Conservation (phyloP, 1,140 invertebrate species). For the Acyrthosiphon pisum region DNA sequence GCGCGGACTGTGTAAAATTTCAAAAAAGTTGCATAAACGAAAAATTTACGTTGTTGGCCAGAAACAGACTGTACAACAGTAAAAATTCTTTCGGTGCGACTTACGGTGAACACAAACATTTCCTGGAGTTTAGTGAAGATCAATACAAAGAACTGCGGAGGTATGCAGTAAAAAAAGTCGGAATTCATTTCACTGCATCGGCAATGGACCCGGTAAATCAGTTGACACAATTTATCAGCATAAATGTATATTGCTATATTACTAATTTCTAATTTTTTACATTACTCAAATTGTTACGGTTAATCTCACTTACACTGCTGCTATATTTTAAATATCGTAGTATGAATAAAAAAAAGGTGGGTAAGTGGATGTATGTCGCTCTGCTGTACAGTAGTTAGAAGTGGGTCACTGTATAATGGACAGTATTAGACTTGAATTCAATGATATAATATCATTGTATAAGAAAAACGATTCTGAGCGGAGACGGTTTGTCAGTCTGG, state of each 20-base stretch:
- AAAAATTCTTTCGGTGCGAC: slow-evolving; percentile 77
- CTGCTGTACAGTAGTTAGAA: too few relatives aligned
- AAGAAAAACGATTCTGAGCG: too few relatives aligned
- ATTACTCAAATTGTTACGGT: not conserved
- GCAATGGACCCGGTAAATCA: slow-evolving; percentile 76
- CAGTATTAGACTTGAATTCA: too few relatives aligned
- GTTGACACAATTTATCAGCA: not conserved
- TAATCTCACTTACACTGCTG: not conserved
- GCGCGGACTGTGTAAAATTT: slow-evolving; percentile 84
- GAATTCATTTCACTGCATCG: slow-evolving; percentile 76
- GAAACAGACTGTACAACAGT: slow-evolving; percentile 70
- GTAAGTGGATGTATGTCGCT: too few relatives aligned
- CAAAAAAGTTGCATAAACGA: slow-evolving; percentile 76
- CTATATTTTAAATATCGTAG: not conserved
- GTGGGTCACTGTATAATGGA: too few relatives aligned
- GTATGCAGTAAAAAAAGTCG: slow-evolving; percentile 70
- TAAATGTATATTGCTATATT: not conserved
- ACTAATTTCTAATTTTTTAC: not conserved
- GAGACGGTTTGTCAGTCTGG: too few relatives aligned
- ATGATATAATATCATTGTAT: too few relatives aligned
- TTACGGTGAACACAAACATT: slow-evolving; percentile 78
- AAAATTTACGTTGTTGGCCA: slow-evolving; percentile 74
- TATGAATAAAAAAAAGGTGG: not conserved
- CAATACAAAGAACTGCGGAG: slow-evolving; percentile 72
- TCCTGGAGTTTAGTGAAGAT: slow-evolving; percentile 74